Base-by-base conservation (phyloP, 2,888 invertebrate species). In the Campoletis raptor region DNA sequence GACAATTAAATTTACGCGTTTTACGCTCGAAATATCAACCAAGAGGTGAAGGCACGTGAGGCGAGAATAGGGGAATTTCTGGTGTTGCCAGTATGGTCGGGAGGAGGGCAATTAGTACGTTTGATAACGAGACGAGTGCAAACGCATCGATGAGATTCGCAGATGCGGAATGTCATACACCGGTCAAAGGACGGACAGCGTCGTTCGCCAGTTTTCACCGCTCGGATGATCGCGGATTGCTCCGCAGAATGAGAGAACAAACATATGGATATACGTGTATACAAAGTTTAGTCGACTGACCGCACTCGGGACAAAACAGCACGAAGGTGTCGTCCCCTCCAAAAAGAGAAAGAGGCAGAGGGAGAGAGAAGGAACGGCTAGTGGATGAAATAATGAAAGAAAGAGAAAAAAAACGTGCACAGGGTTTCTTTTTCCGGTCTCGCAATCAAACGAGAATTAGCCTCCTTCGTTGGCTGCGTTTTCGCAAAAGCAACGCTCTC, bases 401-500 rank as follows among this genome's bases (percentile, higher is more conserved):
- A 77, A 78, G 9, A 45, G 36, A 48, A 18, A 79, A 64, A 61
- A 21, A 57, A 37, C 30, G 45, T 83, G 73, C 67, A 52, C 77
- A 37, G 45, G 45, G 42, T 77, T 83, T 77, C 77, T 82, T 74
- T 52, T 73, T 52, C 12, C 66, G 61, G 70, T 81, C 77, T 72
- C 69, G 83, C 84, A 74, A 82, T 85, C 81, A 87, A 86, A 87
- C 76, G 84, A 85, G 81, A 87, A 87, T 87, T 87, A 87, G 85
- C 81, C 73, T 67, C 64, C 80, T 77, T 83, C 83, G 80, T 80
- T 52, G 74, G 54, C 54, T 76, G 52, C 77, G 48, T 77, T 81
- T 83, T 67, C 61, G 77, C 77, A 74, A 86, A 83, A 77, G 86
- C 76, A 64, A 79, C 72, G 42, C 66, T 83, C 66, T 69, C 69